Evolutionary conservation across 64 coral and sea anemone genomes (phyloP).

Genomic region (Trachythela sp.): DNA sequence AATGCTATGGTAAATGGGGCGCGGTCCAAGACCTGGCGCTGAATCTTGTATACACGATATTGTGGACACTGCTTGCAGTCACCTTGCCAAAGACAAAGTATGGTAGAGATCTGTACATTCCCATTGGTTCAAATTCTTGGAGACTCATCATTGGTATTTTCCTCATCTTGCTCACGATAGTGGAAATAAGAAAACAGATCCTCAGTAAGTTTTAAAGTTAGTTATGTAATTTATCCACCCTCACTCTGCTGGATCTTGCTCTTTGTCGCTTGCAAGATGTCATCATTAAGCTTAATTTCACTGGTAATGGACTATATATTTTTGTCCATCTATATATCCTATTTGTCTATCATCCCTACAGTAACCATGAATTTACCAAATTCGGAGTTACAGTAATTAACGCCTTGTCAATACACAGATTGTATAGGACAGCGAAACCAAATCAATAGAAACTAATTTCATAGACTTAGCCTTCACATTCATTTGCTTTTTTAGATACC

Average conservation of each 20-base stretch:
- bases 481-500: background rate
- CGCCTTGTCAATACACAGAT: no score
- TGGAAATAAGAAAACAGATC: slow-evolving; percentile 5
- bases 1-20: background rate
- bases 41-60: background rate
- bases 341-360: no score
- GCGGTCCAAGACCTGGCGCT: background rate
- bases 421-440: no score
- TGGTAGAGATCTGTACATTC: background rate
- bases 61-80: slow-evolving; percentile 14
- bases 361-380: no score
- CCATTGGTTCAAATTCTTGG: background rate
- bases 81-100: background rate
- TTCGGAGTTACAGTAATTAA: no score
- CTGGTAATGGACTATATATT: no score
- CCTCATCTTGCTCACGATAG: background rate
- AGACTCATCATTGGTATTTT: background rate
- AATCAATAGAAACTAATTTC: background rate
- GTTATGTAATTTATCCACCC: background rate
- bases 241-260: background rate
- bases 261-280: background rate
- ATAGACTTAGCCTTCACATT: background rate
- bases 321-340: no score
- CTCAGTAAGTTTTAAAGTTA: background rate
- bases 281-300: no score